Base-by-base conservation (phyloP, 2,888 invertebrate species). In the Neoscelio sp. region DNA sequence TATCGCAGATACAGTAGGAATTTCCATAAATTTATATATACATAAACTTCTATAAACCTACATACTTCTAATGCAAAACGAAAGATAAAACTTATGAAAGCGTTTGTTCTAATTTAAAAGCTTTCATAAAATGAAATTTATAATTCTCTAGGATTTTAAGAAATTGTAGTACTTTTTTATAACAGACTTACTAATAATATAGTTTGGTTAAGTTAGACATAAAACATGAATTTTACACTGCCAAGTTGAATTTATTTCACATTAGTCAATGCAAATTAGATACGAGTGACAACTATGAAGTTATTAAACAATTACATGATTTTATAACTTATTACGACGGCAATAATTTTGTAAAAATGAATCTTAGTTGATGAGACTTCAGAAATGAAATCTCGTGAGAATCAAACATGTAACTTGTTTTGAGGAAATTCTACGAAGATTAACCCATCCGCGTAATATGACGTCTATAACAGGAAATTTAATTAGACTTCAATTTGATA, bases 381-480 rank as follows among this genome's bases (percentile, higher is more conserved):
- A 48, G 38, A 38, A 48, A 48, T 26, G 23, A 38, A 48, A 48
- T 50, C 46, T 26, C 8, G 26, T 17, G 13, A 35, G 26, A 48
- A 23, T 48, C 18, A 10, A 20, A 26, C 48, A n/a, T 64, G 38
- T 48, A 48, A 13, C 52, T 52, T 48, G 50, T 38, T 64, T 38
- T 42, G 30, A 65, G 40, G 65, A 52, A 65, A 42, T 44, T 35
- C 30, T 6, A n/a, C 18, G 26, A 50, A 52, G 30, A 65, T 52
- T 52, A 33, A 52, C 28, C 50, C 28, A 26, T 38, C 15, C 38
- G 33, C 13, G 26, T 48, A 26, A 62, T 20, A 26, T 26, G 48
- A 62, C 48, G 48, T 64, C 38, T 28, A 28, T 33, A 50, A 64
- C 50, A 15, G 64, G 64, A 50, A 64, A 50, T 64, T 62, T 38